Percentiles rank a stretch among this genome's conserved stretches.
These are phyloP conservation scores for Anthophora plumipes DNA, from an alignment of 2,888 invertebrate species.

Conservation along the genomic window DNA sequence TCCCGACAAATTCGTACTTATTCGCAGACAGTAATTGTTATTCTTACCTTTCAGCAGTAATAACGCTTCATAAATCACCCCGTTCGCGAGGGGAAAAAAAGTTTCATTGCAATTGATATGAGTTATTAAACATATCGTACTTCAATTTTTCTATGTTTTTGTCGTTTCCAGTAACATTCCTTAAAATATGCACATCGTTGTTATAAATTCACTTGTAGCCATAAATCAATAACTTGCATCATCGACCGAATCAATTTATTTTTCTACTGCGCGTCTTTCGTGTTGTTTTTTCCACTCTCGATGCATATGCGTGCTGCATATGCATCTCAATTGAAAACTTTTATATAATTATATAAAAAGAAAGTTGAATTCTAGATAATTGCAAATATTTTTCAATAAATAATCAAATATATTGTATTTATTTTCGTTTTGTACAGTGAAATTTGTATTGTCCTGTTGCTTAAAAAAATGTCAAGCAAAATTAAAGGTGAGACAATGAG, in stretches of 20 bases:
- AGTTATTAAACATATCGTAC: neutral
- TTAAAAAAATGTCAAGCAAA: neutral
- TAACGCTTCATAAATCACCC: slow-evolving; percentile 4
- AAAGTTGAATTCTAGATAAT: neutral
- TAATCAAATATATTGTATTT: no score
- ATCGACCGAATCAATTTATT: neutral
- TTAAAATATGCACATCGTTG: no score
- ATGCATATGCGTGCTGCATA: no score
- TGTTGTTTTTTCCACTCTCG: neutral
- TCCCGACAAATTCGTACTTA: no score
- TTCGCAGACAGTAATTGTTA: no score
- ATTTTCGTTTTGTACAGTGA: neutral
- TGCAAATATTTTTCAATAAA: no score
- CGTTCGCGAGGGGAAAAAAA: neutral
- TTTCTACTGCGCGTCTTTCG: neutral
- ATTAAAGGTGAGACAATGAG: no score
- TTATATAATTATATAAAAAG: neutral
- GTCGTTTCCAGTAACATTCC: neutral
- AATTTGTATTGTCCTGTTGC: slow-evolving; percentile 3
- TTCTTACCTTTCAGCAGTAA: neutral
- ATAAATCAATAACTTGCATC: neutral
- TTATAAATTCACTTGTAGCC: neutral
- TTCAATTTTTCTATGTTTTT: neutral
- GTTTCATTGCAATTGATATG: neutral
- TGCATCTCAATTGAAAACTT: neutral